Evolutionary conservation across 2,113 vertebrate species (phyloP).

Genomic region (Lipophrys pholis): DNA sequence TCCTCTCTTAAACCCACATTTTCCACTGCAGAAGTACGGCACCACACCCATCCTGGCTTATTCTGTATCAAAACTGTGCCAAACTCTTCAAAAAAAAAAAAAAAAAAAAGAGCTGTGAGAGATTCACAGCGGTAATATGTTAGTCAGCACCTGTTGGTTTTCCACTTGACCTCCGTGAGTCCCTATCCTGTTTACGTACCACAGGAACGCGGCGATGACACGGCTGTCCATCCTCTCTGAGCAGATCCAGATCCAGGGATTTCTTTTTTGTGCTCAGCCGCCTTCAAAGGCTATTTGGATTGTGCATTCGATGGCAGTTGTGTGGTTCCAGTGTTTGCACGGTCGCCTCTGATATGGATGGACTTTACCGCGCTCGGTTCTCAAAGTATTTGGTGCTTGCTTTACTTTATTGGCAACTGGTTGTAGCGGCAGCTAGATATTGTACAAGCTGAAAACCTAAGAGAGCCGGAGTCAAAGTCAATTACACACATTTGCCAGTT

Average conservation of each 20-base stretch:
- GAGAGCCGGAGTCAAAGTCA: too few species aligned
- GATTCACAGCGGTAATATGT: neutral
- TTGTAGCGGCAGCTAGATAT: too few species aligned
- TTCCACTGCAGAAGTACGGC: conserved; percentile 1
- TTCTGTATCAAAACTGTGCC: neutral
- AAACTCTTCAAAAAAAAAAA: neutral
- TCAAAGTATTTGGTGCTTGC: too few species aligned
- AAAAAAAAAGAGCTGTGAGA: neutral
- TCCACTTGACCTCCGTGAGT: neutral
- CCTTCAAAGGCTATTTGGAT: too few species aligned
- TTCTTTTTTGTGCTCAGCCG: neutral
- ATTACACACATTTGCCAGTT: too few species aligned
- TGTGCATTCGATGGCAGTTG: too few species aligned
- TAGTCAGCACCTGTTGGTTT: neutral
- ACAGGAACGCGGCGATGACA: conserved; percentile 15
- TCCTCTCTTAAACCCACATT: conserved; percentile 10
- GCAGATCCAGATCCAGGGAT: neutral
- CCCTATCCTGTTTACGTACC: conserved; percentile 33
- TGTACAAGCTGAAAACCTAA: too few species aligned
- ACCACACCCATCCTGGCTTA: conserved; percentile 6
- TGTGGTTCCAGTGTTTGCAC: too few species aligned
- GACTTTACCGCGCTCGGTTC: too few species aligned
- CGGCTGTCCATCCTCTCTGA: conserved; percentile 1
- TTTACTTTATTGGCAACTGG: too few species aligned
- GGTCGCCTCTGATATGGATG: too few species aligned